These are phyloP conservation scores for Sturnus vulgaris DNA, from an alignment of 2,113 vertebrate species.

Conservation along the genomic window DNA sequence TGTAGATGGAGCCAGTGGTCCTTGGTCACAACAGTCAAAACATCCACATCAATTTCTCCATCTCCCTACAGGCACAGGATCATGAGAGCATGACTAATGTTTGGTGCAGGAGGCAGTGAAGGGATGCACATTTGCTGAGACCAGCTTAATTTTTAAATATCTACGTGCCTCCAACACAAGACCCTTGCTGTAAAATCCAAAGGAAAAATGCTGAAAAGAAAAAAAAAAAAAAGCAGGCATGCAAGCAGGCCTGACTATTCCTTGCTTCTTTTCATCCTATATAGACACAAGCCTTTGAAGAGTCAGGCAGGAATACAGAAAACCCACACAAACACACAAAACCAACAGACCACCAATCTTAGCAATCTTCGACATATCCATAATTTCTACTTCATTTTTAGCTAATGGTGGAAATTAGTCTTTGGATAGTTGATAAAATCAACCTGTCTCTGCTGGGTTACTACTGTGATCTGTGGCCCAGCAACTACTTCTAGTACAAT, in stretches of 20 bases:
- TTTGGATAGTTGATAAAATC: constrained; percentile 74
- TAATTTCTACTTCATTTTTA: constrained; percentile 70
- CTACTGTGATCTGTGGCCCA: constrained; percentile 68
- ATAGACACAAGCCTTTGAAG: not conserved
- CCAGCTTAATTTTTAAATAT: not conserved
- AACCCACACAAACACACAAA: constrained; percentile 28
- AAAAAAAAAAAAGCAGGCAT: not conserved
- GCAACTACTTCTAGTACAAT: constrained; percentile 76
- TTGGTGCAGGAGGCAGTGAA: not conserved
- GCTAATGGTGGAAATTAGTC: constrained; percentile 75
- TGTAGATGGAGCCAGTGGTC: not conserved
- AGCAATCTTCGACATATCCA: constrained; percentile 36
- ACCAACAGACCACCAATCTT: not conserved
- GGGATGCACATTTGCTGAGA: not conserved
- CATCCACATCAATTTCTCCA: not conserved
- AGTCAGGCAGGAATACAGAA: not conserved
- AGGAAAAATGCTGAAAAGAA: not conserved
- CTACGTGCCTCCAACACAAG: not conserved
- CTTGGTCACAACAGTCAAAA: not conserved
- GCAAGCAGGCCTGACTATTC: not conserved
- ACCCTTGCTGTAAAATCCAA: not conserved
- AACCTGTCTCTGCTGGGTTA: constrained; percentile 69
- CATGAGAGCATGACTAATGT: not conserved
- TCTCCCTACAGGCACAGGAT: not conserved
- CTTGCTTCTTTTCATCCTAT: not conserved